Percentiles rank a stretch among this genome's conserved stretches.
Evolutionary conservation across 2,113 vertebrate species (phyloP).

Genomic region (Paratilapia polleni): DNA sequence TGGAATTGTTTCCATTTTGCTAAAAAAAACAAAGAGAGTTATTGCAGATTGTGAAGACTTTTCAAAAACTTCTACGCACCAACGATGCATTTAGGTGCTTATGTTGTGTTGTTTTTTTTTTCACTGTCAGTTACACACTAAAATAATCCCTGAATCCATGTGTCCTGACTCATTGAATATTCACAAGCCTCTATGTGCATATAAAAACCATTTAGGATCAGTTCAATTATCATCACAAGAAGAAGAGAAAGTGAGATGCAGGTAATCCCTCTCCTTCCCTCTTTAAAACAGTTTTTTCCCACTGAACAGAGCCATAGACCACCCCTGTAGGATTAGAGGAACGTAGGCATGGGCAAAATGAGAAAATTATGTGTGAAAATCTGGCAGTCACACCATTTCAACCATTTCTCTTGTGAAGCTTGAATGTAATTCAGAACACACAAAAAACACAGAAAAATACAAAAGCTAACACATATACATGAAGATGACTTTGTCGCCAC

Average conservation of each 20-base stretch:
- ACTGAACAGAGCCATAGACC: neutral
- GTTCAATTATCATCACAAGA: slow-evolving; percentile 48
- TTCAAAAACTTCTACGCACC: slow-evolving; percentile 5
- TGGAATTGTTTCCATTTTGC: neutral
- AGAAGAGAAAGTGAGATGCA: slow-evolving; percentile 6
- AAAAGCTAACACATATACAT: neutral
- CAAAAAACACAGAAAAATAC: neutral
- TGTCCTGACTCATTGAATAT: neutral
- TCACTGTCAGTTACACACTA: neutral
- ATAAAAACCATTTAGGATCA: slow-evolving; percentile 38
- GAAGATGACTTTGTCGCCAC: neutral
- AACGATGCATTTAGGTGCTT: slow-evolving; percentile 36
- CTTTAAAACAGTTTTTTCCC: neutral
- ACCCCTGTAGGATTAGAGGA: slow-evolving; percentile 28
- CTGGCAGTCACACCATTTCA: slow-evolving; percentile 33
- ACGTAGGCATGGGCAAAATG: slow-evolving; percentile 5
- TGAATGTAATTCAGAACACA: neutral
- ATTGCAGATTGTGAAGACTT: neutral
- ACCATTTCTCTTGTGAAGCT: slow-evolving; percentile 11
- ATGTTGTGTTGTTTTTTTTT: slow-evolving; percentile 4
- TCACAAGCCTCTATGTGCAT: neutral
- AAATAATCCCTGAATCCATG: slow-evolving; percentile 22
- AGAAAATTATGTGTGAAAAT: slow-evolving; percentile 37
- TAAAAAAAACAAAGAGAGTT: neutral
- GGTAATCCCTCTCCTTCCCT: slow-evolving; percentile 21